A percentile compares a stretch with the other conserved stretches of the same genome.
phyloP scores from a whole-genome alignment of 2,113 vertebrate species.

The Hystrix cristata region DNA sequence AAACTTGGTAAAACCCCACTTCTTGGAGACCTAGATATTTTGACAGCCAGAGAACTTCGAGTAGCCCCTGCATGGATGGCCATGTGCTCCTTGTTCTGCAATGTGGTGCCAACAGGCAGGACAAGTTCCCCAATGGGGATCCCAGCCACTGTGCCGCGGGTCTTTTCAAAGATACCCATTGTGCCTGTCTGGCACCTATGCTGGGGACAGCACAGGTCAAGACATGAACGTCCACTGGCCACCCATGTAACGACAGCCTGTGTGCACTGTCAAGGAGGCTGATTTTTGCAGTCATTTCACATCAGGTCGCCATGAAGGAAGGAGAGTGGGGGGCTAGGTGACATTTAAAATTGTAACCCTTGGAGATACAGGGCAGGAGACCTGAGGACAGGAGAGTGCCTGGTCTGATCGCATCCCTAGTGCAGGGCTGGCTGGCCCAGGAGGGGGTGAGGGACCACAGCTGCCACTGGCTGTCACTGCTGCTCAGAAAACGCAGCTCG shows the following conservation, averaged over 20 bases:
- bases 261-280: conserved; percentile 88
- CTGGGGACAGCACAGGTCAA: not conserved
- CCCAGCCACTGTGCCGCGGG: conserved; percentile 90
- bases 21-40: conserved; percentile 95
- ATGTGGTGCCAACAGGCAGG: conserved; percentile 92
- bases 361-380: not conserved
- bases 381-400: not conserved
- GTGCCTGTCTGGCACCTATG: conserved; percentile 92
- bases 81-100: conserved; percentile 92
- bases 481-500: conserved; percentile 32
- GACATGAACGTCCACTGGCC: not conserved
- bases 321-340: conserved; percentile 83
- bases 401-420: not conserved
- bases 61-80: conserved; percentile 90
- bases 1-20: conserved; percentile 94
- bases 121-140: conserved; percentile 92
- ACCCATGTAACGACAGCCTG: conserved; percentile 79
- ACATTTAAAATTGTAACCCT: not conserved
- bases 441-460: not conserved
- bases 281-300: conserved; percentile 77
- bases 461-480: not conserved
- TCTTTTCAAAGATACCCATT: conserved; percentile 92
- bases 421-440: not conserved
- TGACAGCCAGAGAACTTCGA: conserved; percentile 93
- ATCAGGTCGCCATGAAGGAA: conserved; percentile 81